Conservation (phyloP, 2,113 vertebrate species). For the Columba livia region DNA sequence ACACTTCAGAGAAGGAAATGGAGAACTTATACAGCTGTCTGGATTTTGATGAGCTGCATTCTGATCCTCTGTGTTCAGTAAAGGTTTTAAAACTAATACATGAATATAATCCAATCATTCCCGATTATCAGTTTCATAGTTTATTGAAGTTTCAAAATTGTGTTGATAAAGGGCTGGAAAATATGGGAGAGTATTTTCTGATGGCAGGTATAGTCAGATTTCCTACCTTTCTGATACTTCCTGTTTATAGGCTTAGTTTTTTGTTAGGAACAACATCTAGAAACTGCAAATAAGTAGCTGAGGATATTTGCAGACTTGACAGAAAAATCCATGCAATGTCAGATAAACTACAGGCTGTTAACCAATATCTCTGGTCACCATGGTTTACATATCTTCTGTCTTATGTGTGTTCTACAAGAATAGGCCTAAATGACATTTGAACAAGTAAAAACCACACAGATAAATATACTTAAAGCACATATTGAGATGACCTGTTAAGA, state of each 20-base stretch:
- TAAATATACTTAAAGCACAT: not conserved
- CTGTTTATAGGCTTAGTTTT: not conserved
- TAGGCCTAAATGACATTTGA: not conserved
- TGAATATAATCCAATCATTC: not conserved
- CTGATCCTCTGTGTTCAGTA: not conserved
- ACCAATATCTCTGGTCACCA: not conserved
- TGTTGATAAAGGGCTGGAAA: not conserved
- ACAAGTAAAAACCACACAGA: not conserved
- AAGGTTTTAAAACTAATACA: not conserved
- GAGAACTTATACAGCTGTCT: not conserved
- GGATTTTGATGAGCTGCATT: not conserved
- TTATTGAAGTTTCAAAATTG: not conserved
- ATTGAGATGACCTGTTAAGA: not conserved
- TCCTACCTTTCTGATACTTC: not conserved
- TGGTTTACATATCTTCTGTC: not conserved
- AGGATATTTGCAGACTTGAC: not conserved
- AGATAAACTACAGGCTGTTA: not conserved
- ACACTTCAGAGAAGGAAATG: conserved; percentile 10
- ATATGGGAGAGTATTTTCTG: not conserved
- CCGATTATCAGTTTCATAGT: not conserved
- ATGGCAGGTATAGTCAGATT: not conserved
- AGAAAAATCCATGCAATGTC: not conserved
- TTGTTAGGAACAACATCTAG: not conserved
- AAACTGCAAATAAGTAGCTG: not conserved
- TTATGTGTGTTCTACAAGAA: not conserved